Evolutionary conservation across 1,140 invertebrate genomes (phyloP).

Genomic region (Heliconius hermathena): DNA sequence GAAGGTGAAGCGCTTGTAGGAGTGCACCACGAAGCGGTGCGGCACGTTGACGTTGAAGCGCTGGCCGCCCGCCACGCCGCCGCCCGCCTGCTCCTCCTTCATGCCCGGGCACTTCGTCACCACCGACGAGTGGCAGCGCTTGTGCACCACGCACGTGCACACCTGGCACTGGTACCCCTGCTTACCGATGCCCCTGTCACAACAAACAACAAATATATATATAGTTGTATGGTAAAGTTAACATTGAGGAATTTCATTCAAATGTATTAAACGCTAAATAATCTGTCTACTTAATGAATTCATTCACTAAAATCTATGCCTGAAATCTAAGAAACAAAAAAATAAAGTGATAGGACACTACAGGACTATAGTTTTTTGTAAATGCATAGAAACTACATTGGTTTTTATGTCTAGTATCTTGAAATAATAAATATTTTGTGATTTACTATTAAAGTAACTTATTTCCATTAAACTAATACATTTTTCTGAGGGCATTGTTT

Average conservation of each 20-base stretch:
- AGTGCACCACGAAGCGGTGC: conserved; percentile 96
- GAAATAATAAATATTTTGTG: neutral
- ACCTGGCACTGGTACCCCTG: conserved; percentile 99
- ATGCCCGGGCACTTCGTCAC: conserved; percentile 98
- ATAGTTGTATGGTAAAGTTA: too few species aligned
- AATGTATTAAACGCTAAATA: too few species aligned
- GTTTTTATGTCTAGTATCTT: neutral
- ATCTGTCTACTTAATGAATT: too few species aligned
- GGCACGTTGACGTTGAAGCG: conserved; percentile 99
- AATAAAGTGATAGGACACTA: too few species aligned
- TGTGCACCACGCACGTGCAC: conserved; percentile 99
- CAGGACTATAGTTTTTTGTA: too few species aligned
- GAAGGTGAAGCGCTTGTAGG: conserved; percentile 98
- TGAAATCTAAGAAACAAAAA: too few species aligned
- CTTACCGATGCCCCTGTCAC: conserved; percentile 95
- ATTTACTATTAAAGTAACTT: too few species aligned
- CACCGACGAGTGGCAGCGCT: conserved; percentile 96
- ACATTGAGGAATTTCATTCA: too few species aligned
- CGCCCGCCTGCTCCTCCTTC: conserved; percentile 87
- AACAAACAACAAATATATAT: neutral
- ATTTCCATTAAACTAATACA: too few species aligned
- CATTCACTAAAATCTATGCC: too few species aligned
- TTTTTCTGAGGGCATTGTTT: too few species aligned
- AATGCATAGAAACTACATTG: too few species aligned
- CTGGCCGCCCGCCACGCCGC: conserved; percentile 83